Conservation (phyloP, 1,140 invertebrate species). For the Eriosoma lanigerum region DNA sequence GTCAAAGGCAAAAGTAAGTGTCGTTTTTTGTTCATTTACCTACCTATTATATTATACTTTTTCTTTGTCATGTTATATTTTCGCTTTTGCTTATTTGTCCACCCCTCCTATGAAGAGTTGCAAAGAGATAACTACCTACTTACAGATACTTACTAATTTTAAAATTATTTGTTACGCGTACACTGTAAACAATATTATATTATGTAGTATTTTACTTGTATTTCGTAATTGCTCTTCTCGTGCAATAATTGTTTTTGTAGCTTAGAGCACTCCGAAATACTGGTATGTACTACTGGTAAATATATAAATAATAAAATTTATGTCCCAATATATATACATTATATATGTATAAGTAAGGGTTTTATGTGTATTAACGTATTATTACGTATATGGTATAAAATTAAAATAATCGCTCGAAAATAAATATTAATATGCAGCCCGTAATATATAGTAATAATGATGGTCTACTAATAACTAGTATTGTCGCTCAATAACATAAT, state of each 20-base stretch:
- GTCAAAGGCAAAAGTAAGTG: constrained; percentile 64
- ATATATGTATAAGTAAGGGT: no score
- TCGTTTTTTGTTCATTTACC: background rate
- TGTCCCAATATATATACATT: no score
- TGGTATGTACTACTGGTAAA: no score
- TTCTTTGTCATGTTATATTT: background rate
- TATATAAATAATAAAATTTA: no score
- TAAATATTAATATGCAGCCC: no score
- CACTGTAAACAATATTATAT: background rate
- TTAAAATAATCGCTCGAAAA: no score
- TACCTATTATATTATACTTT: background rate
- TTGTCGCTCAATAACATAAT: no score
- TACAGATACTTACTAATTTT: background rate
- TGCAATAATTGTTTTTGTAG: background rate
- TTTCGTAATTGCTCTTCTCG: background rate
- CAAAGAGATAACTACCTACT: constrained; percentile 34
- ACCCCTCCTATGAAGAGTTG: background rate
- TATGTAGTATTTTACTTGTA: background rate
- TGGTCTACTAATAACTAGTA: no score
- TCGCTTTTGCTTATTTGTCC: background rate
- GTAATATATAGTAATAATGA: no score
- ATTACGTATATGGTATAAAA: no score
- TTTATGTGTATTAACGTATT: no score
- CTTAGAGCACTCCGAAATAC: background rate
- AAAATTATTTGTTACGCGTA: no score